Evolutionary conservation across 1,140 invertebrate genomes (phyloP), one percentile per base, ranked within the genome.

Genomic region (Diploscapter pachys): DNA sequence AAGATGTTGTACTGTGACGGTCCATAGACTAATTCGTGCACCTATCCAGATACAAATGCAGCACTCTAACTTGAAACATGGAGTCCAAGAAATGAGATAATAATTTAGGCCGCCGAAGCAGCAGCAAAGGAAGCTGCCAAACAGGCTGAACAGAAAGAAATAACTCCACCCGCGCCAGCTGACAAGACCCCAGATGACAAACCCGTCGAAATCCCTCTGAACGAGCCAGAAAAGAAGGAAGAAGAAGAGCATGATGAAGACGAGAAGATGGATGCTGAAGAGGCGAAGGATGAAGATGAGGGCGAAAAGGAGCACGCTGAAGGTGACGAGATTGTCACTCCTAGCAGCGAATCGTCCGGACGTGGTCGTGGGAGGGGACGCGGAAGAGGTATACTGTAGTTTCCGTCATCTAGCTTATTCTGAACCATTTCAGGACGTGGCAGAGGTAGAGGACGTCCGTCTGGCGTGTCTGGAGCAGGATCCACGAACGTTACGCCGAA

Each of bases 321-420:
- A 68, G 66, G 53, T 6, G 66, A 52, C 6, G 49, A 68, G 66
- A 55, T 68, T 52, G 6, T 13, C 50, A n/a, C 53, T 50, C 61
- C 61, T 4, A 31, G 57, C 31, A 50, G 59, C 52, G 62, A 50
- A 51, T 9, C 50, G 8, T 13, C 49, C 4, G 68, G 59, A 11
- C 68, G 76, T 55, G 64, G 76, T 6, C 55, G 76, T 31, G 69
- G 55, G 13, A 61, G 76, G 49, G 63, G 76, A 52, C 75, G 76
- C 11, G 75, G 76, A 52, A 50, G 75, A 53, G 50, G 71, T 67
- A n/a, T 52, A 31, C n/a, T 48, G 8, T 48, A 9, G 9, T 52
- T 72, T 55, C n/a, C 51, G 5, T 6, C 13, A 68, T 9, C 51
- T 68, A 52, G n/a, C 11, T 52, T 11, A 52, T n/a, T 9, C n/a